Conservation (phyloP, 1,140 invertebrate species). For the Trypoxylus dichotomus region DNA sequence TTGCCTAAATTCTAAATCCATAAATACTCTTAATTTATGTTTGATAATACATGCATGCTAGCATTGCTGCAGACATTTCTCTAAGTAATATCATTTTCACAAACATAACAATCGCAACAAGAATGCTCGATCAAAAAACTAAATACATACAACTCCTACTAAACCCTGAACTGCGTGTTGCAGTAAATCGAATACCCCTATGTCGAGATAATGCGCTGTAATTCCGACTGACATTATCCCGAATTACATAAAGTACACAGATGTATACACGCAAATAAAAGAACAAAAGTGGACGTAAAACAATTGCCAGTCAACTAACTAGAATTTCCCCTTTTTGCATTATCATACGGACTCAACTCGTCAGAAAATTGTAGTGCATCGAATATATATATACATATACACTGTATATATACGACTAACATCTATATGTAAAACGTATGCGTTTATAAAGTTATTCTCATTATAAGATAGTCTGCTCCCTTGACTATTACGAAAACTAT, state of each 20-base stretch:
- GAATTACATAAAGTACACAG: background rate
- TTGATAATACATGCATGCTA: too few relatives aligned
- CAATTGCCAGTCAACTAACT: constrained; percentile 13
- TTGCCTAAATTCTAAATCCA: too few relatives aligned
- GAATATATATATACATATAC: background rate
- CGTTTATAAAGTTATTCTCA: too few relatives aligned
- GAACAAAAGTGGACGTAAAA: background rate
- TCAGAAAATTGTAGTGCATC: background rate
- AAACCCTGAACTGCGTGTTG: background rate
- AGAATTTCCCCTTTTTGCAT: background rate
- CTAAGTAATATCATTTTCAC: too few relatives aligned
- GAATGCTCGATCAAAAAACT: background rate
- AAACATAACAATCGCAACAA: background rate
- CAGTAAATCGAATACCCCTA: background rate
- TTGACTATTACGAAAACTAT: too few relatives aligned
- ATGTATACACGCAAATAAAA: background rate
- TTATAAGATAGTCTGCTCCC: too few relatives aligned
- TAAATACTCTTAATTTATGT: too few relatives aligned
- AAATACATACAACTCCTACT: background rate
- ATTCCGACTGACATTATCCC: background rate
- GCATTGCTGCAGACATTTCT: too few relatives aligned
- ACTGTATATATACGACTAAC: too few relatives aligned
- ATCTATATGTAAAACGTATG: too few relatives aligned
- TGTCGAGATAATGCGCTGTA: background rate
- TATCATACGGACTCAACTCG: background rate